Evolutionary conservation across 2,797 vertebrate genomes (phyloP).

Genomic region (Clamator glandarius): DNA sequence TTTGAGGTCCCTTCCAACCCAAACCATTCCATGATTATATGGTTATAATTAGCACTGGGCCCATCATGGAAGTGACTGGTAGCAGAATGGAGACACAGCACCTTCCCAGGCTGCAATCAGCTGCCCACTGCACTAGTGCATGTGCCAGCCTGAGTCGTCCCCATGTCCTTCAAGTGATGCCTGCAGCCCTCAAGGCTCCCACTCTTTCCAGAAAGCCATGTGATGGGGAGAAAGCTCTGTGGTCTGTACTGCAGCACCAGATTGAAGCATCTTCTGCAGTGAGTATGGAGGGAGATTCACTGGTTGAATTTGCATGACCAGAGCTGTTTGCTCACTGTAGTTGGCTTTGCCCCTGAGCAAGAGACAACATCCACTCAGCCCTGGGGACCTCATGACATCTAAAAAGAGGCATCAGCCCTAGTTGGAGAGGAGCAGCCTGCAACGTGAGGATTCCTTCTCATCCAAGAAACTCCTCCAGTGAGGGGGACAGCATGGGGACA

Average conservation of each 20-base stretch:
- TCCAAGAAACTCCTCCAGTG: neutral
- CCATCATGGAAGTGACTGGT: neutral
- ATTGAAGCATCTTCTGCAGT: neutral
- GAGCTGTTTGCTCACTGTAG: neutral
- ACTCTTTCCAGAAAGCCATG: neutral
- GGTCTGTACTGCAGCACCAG: neutral
- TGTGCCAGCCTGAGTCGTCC: neutral
- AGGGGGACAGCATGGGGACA: neutral
- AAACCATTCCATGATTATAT: too few relatives aligned
- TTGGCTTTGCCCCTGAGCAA: neutral
- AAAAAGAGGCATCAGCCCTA: neutral
- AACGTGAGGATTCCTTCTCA: slow-evolving; percentile 10
- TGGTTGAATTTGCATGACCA: neutral
- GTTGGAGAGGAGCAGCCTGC: neutral
- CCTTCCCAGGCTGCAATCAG: rapidly evolving
- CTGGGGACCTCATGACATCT: neutral
- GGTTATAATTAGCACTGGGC: neutral
- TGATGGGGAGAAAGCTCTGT: neutral
- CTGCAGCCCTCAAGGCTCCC: neutral
- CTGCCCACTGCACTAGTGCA: rapidly evolving
- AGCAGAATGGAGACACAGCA: neutral
- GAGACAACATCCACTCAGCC: neutral
- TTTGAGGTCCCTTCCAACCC: too few relatives aligned
- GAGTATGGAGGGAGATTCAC: too few relatives aligned
- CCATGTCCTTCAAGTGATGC: neutral